Conservation (phyloP, 2,113 vertebrate species). For the Nycticryphes semicollaris region DNA sequence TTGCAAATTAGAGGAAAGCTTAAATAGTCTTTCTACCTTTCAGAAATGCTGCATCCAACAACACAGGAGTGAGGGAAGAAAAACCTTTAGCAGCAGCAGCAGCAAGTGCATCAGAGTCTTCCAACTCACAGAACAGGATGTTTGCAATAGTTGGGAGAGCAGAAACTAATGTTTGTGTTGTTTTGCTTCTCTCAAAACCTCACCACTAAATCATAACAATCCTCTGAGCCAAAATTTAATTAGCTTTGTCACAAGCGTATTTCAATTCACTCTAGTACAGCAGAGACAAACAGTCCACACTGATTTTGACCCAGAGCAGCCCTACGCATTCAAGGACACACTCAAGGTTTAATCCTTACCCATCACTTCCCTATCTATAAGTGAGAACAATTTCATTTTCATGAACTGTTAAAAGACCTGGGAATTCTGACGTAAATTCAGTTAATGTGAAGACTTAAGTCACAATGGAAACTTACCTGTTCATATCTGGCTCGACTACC, state of each 20-base stretch:
- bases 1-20: background rate
- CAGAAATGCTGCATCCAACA: background rate
- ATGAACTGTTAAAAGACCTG: background rate
- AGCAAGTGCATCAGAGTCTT: background rate
- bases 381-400: background rate
- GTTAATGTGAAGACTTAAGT: background rate
- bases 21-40: background rate
- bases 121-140: background rate
- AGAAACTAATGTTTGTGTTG: background rate
- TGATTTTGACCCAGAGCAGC: background rate
- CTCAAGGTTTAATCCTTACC: background rate
- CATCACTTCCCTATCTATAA: background rate
- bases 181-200: background rate
- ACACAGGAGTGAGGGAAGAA: background rate
- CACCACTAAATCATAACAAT: background rate
- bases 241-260: background rate
- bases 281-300: background rate
- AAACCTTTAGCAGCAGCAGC: background rate
- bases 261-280: background rate
- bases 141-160: background rate
- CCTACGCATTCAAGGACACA: background rate
- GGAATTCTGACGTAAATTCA: background rate
- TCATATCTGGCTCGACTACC: background rate
- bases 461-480: background rate
- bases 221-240: background rate